Evolutionary conservation across 2,888 invertebrate genomes (phyloP), one percentile per base, ranked within the genome.

Genomic region (Lycocerus yunnanus): DNA sequence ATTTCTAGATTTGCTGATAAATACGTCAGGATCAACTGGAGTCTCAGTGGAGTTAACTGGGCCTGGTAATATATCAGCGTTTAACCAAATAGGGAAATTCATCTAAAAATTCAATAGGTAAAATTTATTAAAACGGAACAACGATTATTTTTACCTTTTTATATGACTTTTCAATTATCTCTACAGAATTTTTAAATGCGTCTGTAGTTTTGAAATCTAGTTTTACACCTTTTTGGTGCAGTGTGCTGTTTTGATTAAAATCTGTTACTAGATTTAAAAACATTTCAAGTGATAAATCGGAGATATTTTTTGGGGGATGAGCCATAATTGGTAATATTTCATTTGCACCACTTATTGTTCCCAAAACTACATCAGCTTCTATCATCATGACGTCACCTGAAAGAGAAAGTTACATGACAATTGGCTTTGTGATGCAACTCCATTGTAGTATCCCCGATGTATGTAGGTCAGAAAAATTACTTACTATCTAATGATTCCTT

Each of bases 141-240:
- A 6, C n/a, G n/a, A n/a, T 43, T 43, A n/a, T 8, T 43, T n/a
- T n/a, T 74, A 78, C 78, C 71, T 76, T 67, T 11, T 69, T 15
- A 60, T 76, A 77, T 11, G 73, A 27, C 27, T 68, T n/a, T 6
- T 84, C 83, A 20, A 92, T 81, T 68, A 90, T 86, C 0, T 84
- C 83, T 27, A 90, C 86, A 3, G 93, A 90, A 58, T 87, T 88
- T 72, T 90, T 88, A 82, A 93, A 93, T 0, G 93, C 94, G 65
- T 93, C 93, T 61, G 93, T 92, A 1, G 91, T 90, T 86, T 97
- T 97, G 84, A 97, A 97, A 86, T 97, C 97, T 63, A 97, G 87
- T 85, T 97, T 97, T 1, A 96, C 91, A 0, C 96, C 97, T 84
- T 95, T 96, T 77, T 81, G 84, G n/a, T 84, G 81, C 2, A 84